Conservation (phyloP, 2,888 invertebrate species). For the Dioctria rufipes region DNA sequence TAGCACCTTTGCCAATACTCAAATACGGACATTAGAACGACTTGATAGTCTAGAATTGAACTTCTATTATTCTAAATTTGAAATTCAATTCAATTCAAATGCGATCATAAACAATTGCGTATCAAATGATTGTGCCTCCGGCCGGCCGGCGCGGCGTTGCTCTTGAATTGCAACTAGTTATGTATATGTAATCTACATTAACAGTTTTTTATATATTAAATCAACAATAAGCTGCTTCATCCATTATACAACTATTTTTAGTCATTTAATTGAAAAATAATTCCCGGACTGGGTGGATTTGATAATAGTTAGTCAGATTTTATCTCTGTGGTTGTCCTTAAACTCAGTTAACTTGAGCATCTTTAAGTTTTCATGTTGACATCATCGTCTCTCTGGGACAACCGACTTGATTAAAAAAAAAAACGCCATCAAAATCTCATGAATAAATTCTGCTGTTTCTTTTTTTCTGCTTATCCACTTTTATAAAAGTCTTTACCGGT, state of each 20-base stretch:
- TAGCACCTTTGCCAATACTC: too few species aligned
- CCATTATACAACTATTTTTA: conserved; percentile 36
- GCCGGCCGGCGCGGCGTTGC: not conserved
- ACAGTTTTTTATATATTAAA: not conserved
- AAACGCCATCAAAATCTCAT: conserved; percentile 23
- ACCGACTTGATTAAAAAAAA: conserved; percentile 26
- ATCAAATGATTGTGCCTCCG: not conserved
- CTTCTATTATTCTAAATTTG: conserved; percentile 12
- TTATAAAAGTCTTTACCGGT: not conserved
- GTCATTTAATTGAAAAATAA: conserved; percentile 43
- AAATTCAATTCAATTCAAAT: conserved; percentile 41
- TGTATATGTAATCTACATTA: not conserved
- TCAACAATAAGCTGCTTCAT: not conserved
- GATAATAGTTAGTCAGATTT: conserved; percentile 15
- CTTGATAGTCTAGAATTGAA: not conserved
- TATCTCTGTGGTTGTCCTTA: not conserved
- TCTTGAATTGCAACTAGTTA: conserved; percentile 10
- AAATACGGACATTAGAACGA: too few species aligned
- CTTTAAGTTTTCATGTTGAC: conserved; percentile 44
- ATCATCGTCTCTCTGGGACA: conserved; percentile 35
- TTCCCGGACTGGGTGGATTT: conserved; percentile 23
- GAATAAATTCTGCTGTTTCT: conserved; percentile 34
- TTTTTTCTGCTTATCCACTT: not conserved
- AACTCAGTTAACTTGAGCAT: not conserved
- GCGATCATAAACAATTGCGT: conserved; percentile 5